Evolutionary conservation across 2,797 vertebrate species (phyloP).

Genomic region (Phalanger gymnotis): DNA sequence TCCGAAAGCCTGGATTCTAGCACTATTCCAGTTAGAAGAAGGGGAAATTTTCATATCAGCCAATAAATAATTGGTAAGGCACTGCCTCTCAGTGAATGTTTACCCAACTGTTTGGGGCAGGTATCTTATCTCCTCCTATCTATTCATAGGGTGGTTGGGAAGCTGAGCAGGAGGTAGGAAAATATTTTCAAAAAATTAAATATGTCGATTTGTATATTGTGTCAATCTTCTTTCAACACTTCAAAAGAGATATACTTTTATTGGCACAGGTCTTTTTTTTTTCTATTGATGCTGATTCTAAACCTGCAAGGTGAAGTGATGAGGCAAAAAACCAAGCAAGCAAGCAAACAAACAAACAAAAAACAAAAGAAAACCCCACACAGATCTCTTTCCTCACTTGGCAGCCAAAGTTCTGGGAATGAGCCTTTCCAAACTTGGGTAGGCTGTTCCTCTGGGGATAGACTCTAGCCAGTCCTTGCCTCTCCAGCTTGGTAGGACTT

Average conservation of each 20-base stretch:
- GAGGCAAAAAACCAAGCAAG: background rate
- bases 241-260: background rate
- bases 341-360: background rate
- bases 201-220: background rate
- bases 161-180: background rate
- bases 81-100: background rate
- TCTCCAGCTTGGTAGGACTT: background rate
- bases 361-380: background rate
- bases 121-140: slow-evolving; percentile 35
- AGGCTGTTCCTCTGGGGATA: background rate
- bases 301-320: background rate
- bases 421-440: background rate
- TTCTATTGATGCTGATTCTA: background rate
- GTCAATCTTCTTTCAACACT: background rate
- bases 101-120: slow-evolving; percentile 30
- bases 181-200: background rate
- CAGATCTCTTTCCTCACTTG: background rate
- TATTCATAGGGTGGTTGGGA: slow-evolving; percentile 4
- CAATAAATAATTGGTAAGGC: background rate
- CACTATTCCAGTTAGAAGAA: background rate
- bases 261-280: background rate
- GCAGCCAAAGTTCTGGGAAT: background rate
- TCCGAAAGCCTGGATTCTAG: background rate
- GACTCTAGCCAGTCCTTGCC: background rate
- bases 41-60: background rate